Percentiles rank a stretch among this genome's conserved stretches.
phyloP scores from a whole-genome alignment of 1,140 invertebrate genomes.

The Listronotus oregonensis region DNA sequence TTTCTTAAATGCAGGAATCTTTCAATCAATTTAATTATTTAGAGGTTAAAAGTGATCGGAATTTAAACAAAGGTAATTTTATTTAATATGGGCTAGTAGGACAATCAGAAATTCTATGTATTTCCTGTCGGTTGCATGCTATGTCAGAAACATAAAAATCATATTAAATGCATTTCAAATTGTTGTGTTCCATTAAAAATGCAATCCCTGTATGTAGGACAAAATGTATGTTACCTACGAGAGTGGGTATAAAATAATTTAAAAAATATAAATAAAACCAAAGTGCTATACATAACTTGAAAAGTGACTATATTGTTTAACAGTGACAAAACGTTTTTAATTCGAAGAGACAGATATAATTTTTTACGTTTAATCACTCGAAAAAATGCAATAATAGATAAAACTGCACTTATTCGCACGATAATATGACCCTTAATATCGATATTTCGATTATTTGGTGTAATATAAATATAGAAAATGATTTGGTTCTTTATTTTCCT shows the following conservation, averaged over 20 bases:
- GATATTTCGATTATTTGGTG: constrained; percentile 12
- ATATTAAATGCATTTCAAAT: constrained; percentile 11
- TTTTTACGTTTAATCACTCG: constrained; percentile 35
- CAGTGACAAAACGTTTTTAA: constrained; percentile 25
- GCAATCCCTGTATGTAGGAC: constrained; percentile 8
- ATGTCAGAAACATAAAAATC: constrained; percentile 13
- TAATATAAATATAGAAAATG: background rate
- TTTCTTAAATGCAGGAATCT: too few relatives aligned
- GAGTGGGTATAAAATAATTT: constrained; percentile 1
- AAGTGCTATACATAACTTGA: constrained; percentile 5
- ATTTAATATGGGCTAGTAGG: background rate
- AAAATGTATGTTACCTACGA: constrained; percentile 7
- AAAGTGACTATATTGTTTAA: constrained; percentile 18
- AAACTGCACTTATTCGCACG: constrained; percentile 48
- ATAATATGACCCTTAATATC: constrained; percentile 21
- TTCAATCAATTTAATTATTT: too few relatives aligned
- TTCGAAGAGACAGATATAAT: constrained; percentile 21
- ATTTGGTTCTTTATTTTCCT: too few relatives aligned
- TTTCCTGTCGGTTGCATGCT: constrained; percentile 18
- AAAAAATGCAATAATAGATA: constrained; percentile 48
- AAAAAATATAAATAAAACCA: background rate
- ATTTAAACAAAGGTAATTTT: too few relatives aligned
- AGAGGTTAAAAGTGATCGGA: too few relatives aligned
- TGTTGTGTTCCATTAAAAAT: too few relatives aligned
- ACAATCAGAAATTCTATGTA: constrained; percentile 13